A percentile compares a stretch with the other conserved stretches of the same genome.
These are phyloP conservation scores for Junonia oenone DNA, from an alignment of 2,888 invertebrate species.

Conservation along the genomic window DNA sequence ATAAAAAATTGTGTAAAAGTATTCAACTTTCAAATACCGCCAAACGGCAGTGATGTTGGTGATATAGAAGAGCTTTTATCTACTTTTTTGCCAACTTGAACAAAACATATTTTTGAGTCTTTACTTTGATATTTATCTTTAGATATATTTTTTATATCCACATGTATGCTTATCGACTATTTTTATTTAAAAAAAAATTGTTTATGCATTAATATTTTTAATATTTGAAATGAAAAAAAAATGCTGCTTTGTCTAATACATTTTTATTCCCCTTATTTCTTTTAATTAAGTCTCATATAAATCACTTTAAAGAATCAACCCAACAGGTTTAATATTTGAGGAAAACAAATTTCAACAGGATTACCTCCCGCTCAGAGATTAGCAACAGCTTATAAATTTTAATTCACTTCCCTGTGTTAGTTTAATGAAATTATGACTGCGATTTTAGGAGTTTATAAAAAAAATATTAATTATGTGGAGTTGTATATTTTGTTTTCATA, in stretches of 20 bases:
- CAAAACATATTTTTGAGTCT: too few relatives aligned
- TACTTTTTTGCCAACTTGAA: too few relatives aligned
- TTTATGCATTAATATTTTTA: too few relatives aligned
- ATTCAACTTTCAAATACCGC: too few relatives aligned
- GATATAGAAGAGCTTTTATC: too few relatives aligned
- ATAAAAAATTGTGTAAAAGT: background rate
- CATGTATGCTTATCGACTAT: too few relatives aligned
- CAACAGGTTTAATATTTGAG: conserved; percentile 15
- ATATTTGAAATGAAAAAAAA: too few relatives aligned
- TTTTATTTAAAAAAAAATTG: too few relatives aligned
- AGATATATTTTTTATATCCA: too few relatives aligned
- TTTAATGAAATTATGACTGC: conserved; percentile 14
- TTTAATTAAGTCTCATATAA: conserved; percentile 4
- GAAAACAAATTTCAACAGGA: conserved; percentile 26
- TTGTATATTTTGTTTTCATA: background rate
- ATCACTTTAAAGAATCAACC: conserved; percentile 1
- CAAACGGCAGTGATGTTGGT: too few relatives aligned
- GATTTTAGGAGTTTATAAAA: conserved; percentile 1
- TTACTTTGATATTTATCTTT: too few relatives aligned
- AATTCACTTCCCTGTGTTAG: conserved; percentile 9
- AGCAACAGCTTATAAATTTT: conserved; percentile 15
- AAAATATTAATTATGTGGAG: background rate
- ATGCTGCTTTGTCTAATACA: background rate
- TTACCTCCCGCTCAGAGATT: conserved; percentile 16
- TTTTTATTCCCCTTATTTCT: background rate